Percentiles rank a stretch among this genome's conserved stretches.
Conservation (phyloP, 2,888 invertebrate species). For the Dromius quadrimaculatus region DNA sequence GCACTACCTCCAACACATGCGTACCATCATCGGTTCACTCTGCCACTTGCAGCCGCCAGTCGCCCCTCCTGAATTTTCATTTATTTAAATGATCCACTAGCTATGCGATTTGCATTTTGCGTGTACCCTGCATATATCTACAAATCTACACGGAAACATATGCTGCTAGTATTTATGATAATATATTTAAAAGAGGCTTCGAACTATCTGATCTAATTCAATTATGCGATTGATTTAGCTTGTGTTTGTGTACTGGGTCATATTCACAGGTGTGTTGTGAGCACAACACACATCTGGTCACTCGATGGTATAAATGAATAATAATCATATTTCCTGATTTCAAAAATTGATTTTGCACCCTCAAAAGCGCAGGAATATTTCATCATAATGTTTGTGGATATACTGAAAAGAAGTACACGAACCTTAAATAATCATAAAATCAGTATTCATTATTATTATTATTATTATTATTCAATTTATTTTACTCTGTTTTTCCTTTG, state of each 20-base stretch:
- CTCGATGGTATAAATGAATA: constrained; percentile 3
- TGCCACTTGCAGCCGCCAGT: too few species aligned
- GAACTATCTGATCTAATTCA: constrained; percentile 17
- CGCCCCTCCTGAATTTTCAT: constrained; percentile 40
- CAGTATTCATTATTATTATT: too few species aligned
- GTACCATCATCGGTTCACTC: too few species aligned
- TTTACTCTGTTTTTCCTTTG: too few species aligned
- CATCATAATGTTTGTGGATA: too few species aligned
- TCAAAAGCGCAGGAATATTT: too few species aligned
- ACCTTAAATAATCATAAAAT: too few species aligned
- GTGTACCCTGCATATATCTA: constrained; percentile 20
- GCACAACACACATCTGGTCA: constrained; percentile 9
- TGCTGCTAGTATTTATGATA: constrained; percentile 38
- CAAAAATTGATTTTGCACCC: too few species aligned
- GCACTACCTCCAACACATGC: neutral
- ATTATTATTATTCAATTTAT: too few species aligned
- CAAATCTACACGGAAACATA: constrained; percentile 40
- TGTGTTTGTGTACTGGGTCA: constrained; percentile 6
- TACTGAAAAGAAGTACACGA: too few species aligned
- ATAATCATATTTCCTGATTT: neutral
- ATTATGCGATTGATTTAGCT: constrained; percentile 20
- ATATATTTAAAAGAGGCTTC: constrained; percentile 40
- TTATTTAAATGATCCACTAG: constrained; percentile 34
- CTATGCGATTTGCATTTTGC: constrained; percentile 32
- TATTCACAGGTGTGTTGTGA: constrained; percentile 16